Evolutionary conservation across 2,888 invertebrate genomes (phyloP), one percentile per base, ranked within the genome.

Genomic region (Synergus gifuensis): DNA sequence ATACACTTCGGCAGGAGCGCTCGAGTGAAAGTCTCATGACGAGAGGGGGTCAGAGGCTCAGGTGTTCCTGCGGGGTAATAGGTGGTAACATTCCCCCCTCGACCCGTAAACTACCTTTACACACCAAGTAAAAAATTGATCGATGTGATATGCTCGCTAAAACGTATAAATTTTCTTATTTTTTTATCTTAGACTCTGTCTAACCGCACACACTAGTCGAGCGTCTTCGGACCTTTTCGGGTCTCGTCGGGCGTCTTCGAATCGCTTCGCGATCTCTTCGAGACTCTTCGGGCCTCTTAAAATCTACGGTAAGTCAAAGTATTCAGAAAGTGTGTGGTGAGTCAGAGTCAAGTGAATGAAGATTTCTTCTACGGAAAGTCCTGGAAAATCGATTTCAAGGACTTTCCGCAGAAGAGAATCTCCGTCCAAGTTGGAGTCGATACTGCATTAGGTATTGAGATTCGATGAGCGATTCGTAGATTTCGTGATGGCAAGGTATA

Each of bases 11-110:
- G 64, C 81, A 79, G 76, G 73, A 66, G 76, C 49, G 76, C 54
- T 42, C 81, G 79, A 78, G 81, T 77, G 78, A 76, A 77, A 63
- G 77, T 64, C 77, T 79, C 66, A 79, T 80, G 81, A 42, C 40
- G 81, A 79, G 76, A 63, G 77, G 76, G 80, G 82, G 83, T 85
- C 81, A 86, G 88, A 86, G 88, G 88, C 91, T 90, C 91, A 91
- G 91, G 91, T 91, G 91, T 91, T 89, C 84, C 86, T 81, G 79
- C 85, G 87, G 73, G 87, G 88, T 91, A 91, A 91, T 91, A 89
- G 90, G 89, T 88, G 86, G 88, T 88, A 88, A 90, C 90, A 90
- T 89, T 86, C 86, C 86, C 84, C 84, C 83, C 83, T 79, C 78
- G 46, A 36, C n/a, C n/a, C 11, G 54, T 5, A 77, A 79, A 79